Percentiles rank a stretch among this genome's conserved stretches.
Evolutionary conservation across 2,888 invertebrate genomes (phyloP).

Genomic region (Gastracanthus pulcherrimus): DNA sequence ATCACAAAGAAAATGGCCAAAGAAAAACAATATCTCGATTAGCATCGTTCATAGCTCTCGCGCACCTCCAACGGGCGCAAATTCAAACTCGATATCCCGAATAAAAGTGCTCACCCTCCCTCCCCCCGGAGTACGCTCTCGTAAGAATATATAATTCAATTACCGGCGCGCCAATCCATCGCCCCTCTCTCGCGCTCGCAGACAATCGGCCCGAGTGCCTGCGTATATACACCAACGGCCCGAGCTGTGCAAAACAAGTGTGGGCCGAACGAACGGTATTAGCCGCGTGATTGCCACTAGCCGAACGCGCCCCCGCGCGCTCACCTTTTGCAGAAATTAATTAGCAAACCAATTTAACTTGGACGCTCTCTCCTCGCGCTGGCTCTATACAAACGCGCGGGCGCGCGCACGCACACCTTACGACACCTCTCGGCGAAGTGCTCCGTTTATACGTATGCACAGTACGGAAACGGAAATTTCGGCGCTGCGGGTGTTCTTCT

Average conservation of each 20-base stretch:
- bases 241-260: not conserved
- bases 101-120: not conserved
- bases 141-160: not conserved
- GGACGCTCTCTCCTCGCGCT: conserved; percentile 54
- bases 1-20: too few species aligned
- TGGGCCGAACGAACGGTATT: conserved; percentile 18
- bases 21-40: too few species aligned
- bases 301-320: conserved; percentile 8
- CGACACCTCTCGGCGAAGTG: too few species aligned
- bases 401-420: too few species aligned
- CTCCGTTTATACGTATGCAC: too few species aligned
- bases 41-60: too few species aligned
- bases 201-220: not conserved
- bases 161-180: not conserved
- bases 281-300: conserved; percentile 40
- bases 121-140: too few species aligned
- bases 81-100: not conserved
- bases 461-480: too few species aligned
- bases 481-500: too few species aligned
- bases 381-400: not conserved
- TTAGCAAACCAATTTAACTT: conserved; percentile 74
- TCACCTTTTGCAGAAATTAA: conserved; percentile 68
- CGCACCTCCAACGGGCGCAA: not conserved
- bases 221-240: too few species aligned
- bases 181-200: not conserved